Conservation (phyloP, 2,113 vertebrate genomes). For the Lepus timidus region DNA sequence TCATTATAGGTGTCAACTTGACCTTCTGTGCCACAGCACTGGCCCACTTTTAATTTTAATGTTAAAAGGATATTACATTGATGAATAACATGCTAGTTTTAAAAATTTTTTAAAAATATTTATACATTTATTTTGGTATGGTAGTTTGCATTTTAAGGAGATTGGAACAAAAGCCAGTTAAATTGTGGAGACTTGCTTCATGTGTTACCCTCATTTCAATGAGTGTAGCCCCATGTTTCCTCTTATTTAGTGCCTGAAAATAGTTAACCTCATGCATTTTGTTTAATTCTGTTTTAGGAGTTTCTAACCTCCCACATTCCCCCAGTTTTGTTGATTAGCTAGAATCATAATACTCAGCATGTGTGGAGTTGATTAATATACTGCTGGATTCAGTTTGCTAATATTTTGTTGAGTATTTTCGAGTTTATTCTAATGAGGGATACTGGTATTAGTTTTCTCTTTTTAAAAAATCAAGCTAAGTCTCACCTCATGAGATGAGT, state of each 20-base stretch:
- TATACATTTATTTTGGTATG: background rate
- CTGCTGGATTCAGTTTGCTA: background rate
- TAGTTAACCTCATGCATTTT: background rate
- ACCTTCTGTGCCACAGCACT: too few species aligned
- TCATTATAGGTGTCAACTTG: too few species aligned
- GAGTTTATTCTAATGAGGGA: background rate
- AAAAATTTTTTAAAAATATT: too few species aligned
- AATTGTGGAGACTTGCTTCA: background rate
- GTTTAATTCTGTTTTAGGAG: background rate
- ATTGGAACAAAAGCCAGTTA: slow-evolving; percentile 16
- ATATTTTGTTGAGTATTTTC: background rate
- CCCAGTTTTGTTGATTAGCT: background rate
- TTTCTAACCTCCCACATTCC: background rate
- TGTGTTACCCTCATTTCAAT: background rate
- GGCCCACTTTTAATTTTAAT: slow-evolving; percentile 5
- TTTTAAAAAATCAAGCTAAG: background rate
- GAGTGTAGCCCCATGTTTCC: background rate
- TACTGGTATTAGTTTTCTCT: background rate
- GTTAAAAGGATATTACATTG: background rate
- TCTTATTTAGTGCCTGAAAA: background rate
- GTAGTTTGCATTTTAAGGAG: slow-evolving; percentile 34
- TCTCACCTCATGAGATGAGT: background rate
- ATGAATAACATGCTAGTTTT: background rate
- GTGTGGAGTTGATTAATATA: background rate
- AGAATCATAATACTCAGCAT: background rate